A percentile compares a stretch with the other conserved stretches of the same genome.
Evolutionary conservation across 2,113 vertebrate genomes (phyloP).

Genomic region (Glaucomys volans): DNA sequence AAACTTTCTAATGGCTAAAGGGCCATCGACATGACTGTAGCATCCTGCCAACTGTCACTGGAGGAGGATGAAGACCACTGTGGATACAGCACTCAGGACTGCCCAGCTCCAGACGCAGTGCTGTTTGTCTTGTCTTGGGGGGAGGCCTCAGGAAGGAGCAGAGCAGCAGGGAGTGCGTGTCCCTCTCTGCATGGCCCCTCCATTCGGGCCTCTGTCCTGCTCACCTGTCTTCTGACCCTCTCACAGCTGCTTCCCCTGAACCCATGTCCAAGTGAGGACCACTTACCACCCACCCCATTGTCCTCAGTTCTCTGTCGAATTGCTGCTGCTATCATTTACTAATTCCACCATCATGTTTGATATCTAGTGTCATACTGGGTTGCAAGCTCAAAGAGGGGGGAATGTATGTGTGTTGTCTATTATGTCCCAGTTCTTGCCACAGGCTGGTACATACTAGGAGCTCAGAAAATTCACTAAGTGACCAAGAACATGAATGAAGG

Average conservation of each 20-base stretch:
- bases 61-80: not conserved
- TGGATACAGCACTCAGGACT: not conserved
- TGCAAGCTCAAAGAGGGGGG: not conserved
- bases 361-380: fast-evolving
- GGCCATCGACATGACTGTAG: fast-evolving
- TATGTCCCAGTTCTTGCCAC: not conserved
- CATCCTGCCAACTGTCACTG: fast-evolving
- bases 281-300: not conserved
- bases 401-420: not conserved
- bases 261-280: not conserved
- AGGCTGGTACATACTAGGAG: not conserved
- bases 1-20: not conserved
- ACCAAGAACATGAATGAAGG: not conserved
- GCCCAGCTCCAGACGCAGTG: not conserved
- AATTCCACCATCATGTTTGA: fast-evolving
- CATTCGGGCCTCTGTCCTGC: not conserved
- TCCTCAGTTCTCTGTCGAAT: not conserved
- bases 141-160: not conserved
- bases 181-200: not conserved
- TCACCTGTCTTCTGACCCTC: not conserved
- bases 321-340: no score
- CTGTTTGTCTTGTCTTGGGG: not conserved
- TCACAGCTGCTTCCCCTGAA: no score
- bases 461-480: no score
- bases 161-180: not conserved